Conservation (phyloP, 1,140 invertebrate genomes). For the Pteromalus puparum region DNA sequence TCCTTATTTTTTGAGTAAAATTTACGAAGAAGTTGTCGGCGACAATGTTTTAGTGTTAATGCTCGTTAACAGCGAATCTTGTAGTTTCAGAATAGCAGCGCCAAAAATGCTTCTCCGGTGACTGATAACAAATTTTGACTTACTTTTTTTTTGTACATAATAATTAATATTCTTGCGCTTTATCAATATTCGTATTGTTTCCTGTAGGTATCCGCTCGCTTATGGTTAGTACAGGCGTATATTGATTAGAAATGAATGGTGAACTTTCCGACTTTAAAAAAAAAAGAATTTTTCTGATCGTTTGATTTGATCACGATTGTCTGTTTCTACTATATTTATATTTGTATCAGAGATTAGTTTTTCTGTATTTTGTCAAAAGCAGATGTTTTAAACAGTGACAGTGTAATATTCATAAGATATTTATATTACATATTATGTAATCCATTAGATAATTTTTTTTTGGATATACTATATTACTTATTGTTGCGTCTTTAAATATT, state of each 20-base stretch:
- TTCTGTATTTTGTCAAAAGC: conserved; percentile 5
- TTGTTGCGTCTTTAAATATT: conserved; percentile 25
- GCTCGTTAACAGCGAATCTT: conserved; percentile 12
- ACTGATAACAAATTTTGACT: conserved; percentile 30
- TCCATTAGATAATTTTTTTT: conserved; percentile 14
- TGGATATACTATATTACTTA: conserved; percentile 35
- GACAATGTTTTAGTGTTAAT: conserved; percentile 5
- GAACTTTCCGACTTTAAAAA: background rate
- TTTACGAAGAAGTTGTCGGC: background rate
- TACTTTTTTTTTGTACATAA: conserved; percentile 35
- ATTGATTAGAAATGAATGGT: conserved; percentile 26
- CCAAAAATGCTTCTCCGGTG: conserved; percentile 36
- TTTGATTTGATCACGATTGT: background rate
- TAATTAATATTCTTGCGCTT: conserved; percentile 20
- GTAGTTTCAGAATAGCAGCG: conserved; percentile 4
- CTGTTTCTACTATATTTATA: background rate
- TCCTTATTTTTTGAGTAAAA: background rate
- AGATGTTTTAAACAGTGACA: conserved; percentile 37
- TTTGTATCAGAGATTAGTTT: background rate
- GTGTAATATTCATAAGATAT: conserved; percentile 41
- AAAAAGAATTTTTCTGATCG: background rate
- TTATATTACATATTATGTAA: conserved; percentile 38
- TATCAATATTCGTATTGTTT: conserved; percentile 26
- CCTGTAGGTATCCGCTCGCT: background rate
- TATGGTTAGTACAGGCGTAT: conserved; percentile 22